These are phyloP conservation scores for Mycalesis mineus DNA, from an alignment of 2,888 invertebrate genomes.

Conservation along the genomic window DNA sequence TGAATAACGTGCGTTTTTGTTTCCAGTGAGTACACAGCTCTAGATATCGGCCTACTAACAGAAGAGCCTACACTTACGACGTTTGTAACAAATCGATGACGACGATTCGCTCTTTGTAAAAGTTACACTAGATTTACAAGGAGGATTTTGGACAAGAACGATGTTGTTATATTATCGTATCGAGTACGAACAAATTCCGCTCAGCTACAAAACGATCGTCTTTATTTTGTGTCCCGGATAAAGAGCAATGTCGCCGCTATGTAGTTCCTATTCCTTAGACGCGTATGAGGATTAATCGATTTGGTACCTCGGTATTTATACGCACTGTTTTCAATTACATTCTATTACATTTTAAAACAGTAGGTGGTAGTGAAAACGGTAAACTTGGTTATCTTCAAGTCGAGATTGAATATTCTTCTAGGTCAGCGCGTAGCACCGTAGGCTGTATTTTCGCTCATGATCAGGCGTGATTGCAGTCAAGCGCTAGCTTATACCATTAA, in stretches of 20 bases:
- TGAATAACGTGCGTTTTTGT: not conserved
- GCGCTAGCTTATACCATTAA: no score
- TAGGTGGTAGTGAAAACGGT: no score
- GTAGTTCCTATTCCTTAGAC: no score
- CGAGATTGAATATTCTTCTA: no score
- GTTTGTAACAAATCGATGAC: constrained; percentile 24
- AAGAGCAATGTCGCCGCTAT: not conserved
- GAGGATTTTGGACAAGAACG: constrained; percentile 41
- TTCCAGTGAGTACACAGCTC: constrained; percentile 27
- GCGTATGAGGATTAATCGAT: no score
- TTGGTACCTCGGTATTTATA: no score
- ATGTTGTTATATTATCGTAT: constrained; percentile 10
- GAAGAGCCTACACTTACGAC: constrained; percentile 49
- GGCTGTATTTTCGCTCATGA: no score
- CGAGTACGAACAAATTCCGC: not conserved
- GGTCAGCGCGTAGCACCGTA: no score
- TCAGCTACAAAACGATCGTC: constrained; percentile 4
- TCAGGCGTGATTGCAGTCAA: no score
- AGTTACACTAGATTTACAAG: constrained; percentile 31
- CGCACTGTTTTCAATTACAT: no score
- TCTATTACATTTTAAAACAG: no score
- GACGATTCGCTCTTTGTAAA: constrained; percentile 18
- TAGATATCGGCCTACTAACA: constrained; percentile 63
- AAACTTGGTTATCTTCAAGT: no score
- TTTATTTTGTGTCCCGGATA: not conserved